These are phyloP conservation scores for Nannobrachium achirus DNA, from an alignment of 2,113 vertebrate genomes.

Conservation along the genomic window DNA sequence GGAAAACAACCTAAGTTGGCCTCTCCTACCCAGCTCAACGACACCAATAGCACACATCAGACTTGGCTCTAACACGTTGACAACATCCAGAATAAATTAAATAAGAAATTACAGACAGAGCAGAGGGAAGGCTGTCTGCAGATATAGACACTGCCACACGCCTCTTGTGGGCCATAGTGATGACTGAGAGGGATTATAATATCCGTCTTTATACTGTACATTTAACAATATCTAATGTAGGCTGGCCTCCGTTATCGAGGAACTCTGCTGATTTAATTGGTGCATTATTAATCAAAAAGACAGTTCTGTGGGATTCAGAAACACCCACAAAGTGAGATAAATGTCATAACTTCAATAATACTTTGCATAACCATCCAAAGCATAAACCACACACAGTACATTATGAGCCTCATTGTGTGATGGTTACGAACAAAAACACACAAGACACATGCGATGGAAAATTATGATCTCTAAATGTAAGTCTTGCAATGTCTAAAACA, in stretches of 20 bases:
- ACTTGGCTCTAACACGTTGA: too few species aligned
- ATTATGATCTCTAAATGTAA: neutral
- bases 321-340: neutral
- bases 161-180: too few species aligned
- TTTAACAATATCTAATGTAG: too few species aligned
- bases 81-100: slow-evolving; percentile 43
- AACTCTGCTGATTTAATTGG: neutral
- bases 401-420: neutral
- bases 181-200: too few species aligned
- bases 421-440: neutral
- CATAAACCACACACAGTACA: neutral
- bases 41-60: too few species aligned
- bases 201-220: too few species aligned
- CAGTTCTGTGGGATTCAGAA: neutral
- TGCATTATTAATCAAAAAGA: neutral
- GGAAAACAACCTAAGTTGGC: too few species aligned
- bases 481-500: neutral
- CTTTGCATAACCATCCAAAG: neutral
- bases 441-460: too few species aligned
- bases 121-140: neutral
- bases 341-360: neutral
- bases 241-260: too few species aligned
- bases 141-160: neutral
- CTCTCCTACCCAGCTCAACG: too few species aligned
- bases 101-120: slow-evolving; percentile 19